Evolutionary conservation across 2,888 invertebrate genomes (phyloP), one percentile per base, ranked within the genome.

Genomic region (Teinopalpus imperialis): DNA sequence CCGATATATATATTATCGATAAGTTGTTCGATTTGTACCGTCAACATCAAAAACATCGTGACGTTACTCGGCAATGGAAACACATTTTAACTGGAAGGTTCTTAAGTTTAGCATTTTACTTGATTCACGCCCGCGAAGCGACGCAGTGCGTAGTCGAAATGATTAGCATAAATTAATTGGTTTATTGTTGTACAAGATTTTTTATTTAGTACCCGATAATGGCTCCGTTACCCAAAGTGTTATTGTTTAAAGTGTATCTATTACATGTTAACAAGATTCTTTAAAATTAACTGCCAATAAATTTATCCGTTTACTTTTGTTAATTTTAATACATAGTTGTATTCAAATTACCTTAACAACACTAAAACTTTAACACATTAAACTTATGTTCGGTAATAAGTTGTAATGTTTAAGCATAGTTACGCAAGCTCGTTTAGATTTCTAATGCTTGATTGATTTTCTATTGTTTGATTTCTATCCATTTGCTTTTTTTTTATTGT

Each of bases 131-230:
- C 53, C 48, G 56, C 49, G 51, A 51, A 50, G 49, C 48, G 48
- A 53, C 52, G 48, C 52, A 57, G 48, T 56, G 52, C 50, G 52
- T 44, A 51, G 42, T 46, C 32, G 37, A 43, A 48, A 49, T 49
- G 50, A 61, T 61, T 63, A 53, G 60, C 63, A 60, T 66, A 57
- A 61, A 63, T 56, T 57, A 54, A 63, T 61, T 59, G 48, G 53
- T 29, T 43, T 59, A 54, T 55, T 53, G 51, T 53, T 59, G 56
- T 63, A 56, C 54, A 59, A 48, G 54, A 56, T 54, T 59, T n/a
- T n/a, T 49, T 57, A 58, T 60, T 60, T 61, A 57, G 60, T 59
- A 51, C 48, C 51, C 52, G 52, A 53, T 64, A 63, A 66, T 61
- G 54, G 57, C 56, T 53, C 53, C 42, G 53, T 51, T 51, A 53